These are phyloP conservation scores for Oasisia sp. DNA, from an alignment of 2,888 invertebrate species.

Conservation along the genomic window DNA sequence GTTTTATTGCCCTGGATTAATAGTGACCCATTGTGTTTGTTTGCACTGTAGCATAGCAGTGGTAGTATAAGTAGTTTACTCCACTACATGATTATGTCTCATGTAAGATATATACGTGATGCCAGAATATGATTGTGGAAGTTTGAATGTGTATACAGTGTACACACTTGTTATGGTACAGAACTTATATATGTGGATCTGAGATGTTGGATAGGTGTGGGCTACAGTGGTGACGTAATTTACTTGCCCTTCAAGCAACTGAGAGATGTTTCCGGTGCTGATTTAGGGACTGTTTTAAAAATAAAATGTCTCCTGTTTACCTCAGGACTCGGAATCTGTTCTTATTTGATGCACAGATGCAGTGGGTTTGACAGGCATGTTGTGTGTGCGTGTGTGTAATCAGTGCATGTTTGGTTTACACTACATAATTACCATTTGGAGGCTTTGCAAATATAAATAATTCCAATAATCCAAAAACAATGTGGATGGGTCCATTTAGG, in stretches of 20 bases:
- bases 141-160: background rate
- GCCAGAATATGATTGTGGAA: background rate
- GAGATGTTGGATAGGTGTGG: background rate
- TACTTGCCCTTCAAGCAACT: background rate
- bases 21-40: background rate
- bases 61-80: background rate
- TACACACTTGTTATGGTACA: background rate
- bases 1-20: background rate
- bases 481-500: too few species aligned
- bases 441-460: too few species aligned
- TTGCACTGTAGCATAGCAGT: background rate
- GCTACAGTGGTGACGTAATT: background rate
- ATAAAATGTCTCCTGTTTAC: background rate
- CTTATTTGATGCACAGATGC: background rate
- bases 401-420: background rate
- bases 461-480: too few species aligned
- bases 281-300: background rate
- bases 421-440: background rate
- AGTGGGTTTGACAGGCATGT: background rate
- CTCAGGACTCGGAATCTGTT: background rate
- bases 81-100: background rate
- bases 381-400: background rate
- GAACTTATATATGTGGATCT: background rate
- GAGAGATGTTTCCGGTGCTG: background rate
- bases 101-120: too few species aligned